These are phyloP conservation scores for Lycocerus yunnanus DNA, from an alignment of 2,888 invertebrate genomes.

Conservation along the genomic window DNA sequence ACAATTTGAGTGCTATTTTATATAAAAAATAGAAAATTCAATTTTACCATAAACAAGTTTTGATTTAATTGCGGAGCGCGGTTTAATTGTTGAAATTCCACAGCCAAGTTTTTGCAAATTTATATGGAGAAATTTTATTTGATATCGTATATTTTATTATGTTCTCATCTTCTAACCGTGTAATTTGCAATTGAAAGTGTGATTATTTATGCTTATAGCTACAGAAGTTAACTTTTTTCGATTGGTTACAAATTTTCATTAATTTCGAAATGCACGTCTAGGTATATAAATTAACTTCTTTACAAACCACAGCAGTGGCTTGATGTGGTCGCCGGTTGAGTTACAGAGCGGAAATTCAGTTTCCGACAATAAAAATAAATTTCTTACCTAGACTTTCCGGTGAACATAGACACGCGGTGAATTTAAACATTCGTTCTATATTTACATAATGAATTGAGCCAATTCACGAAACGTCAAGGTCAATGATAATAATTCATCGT, in stretches of 20 bases:
- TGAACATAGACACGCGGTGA: too few relatives aligned
- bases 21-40: slow-evolving; percentile 12
- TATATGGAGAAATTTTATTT: neutral
- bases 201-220: neutral
- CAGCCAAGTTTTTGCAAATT: slow-evolving; percentile 9
- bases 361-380: too few relatives aligned
- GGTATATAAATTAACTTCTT: neutral
- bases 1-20: slow-evolving; percentile 9
- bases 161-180: neutral
- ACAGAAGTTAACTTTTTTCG: neutral
- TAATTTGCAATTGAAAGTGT: neutral
- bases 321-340: too few relatives aligned
- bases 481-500: too few relatives aligned
- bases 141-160: neutral
- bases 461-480: too few relatives aligned
- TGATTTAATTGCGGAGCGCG: slow-evolving; percentile 14
- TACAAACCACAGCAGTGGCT: too few relatives aligned
- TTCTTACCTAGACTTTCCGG: too few relatives aligned
- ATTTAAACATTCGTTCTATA: too few relatives aligned
- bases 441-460: too few relatives aligned
- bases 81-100: slow-evolving; percentile 14
- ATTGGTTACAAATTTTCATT: neutral
- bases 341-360: too few relatives aligned
- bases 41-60: slow-evolving; percentile 16
- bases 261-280: neutral